Base-by-base conservation (phyloP, 2,888 invertebrate species). In the Apamea anceps region DNA sequence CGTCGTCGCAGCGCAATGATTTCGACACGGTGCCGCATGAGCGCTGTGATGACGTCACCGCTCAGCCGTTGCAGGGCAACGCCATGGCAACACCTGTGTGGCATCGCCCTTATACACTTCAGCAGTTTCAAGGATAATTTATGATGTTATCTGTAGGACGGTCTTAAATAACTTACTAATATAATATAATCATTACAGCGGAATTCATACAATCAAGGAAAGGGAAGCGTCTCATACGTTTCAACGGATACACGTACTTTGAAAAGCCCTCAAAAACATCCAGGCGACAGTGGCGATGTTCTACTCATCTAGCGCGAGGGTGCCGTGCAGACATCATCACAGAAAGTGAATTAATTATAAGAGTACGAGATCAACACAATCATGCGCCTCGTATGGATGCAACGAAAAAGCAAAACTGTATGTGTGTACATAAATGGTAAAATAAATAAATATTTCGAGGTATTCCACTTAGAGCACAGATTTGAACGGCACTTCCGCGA, bases 191-290 rank as follows among this genome's bases (percentile, higher is more conserved):
- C 7, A 0, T 80, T 66, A 37, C 79, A 80, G 79, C 57, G 25
- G 80, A 80, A 60, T 80, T 80, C 51, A 66, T 80, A 60, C 42
- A 60, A 72, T 80, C 82, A 21, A 70, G 78, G 60, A 80, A 80
- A 72, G 80, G 80, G 8, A 80, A 80, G n/a, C 80, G 80, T n/a
- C 72, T 80, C 18, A 72, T 80, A 80, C 37, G 67, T 62, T 74
- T 71, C 10, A 82, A 76, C 18, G 62, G 81, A 1, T 82, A 81
- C 45, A 77, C 70, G 15, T 76, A 81, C 60, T 81, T 45, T 32
- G 68, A 77, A 67, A 37, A 75, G 15, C 81, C 81, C 8, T 81
- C 81, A 21, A 81, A 81, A 89, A 90, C 78, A 48, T 78, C 2
- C 70, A 78, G 63, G 70, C 75, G 32, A 63, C 82, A 51, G 45